These are phyloP conservation scores for Antechinus flavipes DNA, from an alignment of 2,113 vertebrate genomes.

Conservation along the genomic window DNA sequence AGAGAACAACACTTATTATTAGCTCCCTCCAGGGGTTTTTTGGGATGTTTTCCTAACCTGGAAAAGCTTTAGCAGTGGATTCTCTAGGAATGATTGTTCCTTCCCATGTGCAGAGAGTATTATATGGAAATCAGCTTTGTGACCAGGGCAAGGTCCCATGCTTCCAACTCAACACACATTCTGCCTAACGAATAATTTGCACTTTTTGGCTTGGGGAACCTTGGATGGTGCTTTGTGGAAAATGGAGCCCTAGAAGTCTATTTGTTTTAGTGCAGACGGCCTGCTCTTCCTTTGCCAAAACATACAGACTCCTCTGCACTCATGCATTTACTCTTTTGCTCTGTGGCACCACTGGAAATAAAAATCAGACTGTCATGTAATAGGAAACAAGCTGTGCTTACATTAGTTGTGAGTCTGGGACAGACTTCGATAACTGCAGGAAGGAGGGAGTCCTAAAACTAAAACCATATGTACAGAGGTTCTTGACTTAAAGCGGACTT, in stretches of 20 bases:
- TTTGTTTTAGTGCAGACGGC: constrained; percentile 32
- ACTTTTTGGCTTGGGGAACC: background rate
- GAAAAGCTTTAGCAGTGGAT: background rate
- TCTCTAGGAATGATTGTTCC: background rate
- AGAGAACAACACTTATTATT: background rate
- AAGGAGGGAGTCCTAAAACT: constrained; percentile 76
- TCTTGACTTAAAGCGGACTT: constrained; percentile 47
- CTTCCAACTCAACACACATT: constrained; percentile 11
- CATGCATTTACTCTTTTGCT: constrained; percentile 59
- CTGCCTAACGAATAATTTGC: constrained; percentile 4
- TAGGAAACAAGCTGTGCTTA: constrained; percentile 81
- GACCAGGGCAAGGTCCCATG: background rate
- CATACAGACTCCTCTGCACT: constrained; percentile 32
- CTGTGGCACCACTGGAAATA: constrained; percentile 74
- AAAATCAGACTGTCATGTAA: constrained; percentile 76
- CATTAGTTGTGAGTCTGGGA: constrained; percentile 77
- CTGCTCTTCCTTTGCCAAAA: constrained; percentile 72
- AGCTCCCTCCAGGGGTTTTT: constrained; percentile 6
- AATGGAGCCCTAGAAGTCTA: constrained; percentile 8
- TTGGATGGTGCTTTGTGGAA: constrained; percentile 40
- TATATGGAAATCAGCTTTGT: background rate
- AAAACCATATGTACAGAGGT: constrained; percentile 81
- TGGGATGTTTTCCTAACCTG: background rate
- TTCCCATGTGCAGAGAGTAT: background rate
- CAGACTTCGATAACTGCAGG: constrained; percentile 76